These are phyloP conservation scores for Ectobius pallidus DNA, from an alignment of 2,888 invertebrate genomes.

Conservation along the genomic window DNA sequence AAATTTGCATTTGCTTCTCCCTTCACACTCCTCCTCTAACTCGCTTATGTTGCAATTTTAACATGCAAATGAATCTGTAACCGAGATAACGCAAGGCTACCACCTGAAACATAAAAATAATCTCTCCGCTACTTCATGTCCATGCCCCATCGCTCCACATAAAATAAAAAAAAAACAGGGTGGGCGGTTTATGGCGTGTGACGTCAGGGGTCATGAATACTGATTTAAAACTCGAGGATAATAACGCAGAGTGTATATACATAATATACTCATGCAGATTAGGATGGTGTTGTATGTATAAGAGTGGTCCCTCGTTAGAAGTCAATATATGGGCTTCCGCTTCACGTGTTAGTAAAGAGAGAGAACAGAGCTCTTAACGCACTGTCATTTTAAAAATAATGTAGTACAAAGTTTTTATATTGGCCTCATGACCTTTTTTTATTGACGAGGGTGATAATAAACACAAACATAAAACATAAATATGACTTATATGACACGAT, in stretches of 20 bases:
- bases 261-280: conserved; percentile 1
- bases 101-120: conserved; percentile 32
- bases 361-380: background rate
- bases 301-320: background rate
- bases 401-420: no score
- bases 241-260: conserved; percentile 6
- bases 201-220: conserved; percentile 36
- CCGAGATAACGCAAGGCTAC: conserved; percentile 22
- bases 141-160: background rate
- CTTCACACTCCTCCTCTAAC: background rate
- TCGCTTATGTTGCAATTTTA: conserved; percentile 34
- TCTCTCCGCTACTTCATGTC: conserved; percentile 2
- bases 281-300: background rate
- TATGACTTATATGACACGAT: no score
- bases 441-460: no score
- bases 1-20: background rate
- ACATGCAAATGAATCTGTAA: conserved; percentile 34
- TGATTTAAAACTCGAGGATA: conserved; percentile 30
- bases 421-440: no score
- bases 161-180: background rate
- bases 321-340: background rate
- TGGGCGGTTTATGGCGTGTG: conserved; percentile 23
- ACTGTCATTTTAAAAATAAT: background rate
- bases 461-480: no score
- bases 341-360: background rate